A percentile compares a stretch with the other conserved stretches of the same genome.
phyloP scores from a whole-genome alignment of 2,888 invertebrate species.

The Apomyelois bistriatella region DNA sequence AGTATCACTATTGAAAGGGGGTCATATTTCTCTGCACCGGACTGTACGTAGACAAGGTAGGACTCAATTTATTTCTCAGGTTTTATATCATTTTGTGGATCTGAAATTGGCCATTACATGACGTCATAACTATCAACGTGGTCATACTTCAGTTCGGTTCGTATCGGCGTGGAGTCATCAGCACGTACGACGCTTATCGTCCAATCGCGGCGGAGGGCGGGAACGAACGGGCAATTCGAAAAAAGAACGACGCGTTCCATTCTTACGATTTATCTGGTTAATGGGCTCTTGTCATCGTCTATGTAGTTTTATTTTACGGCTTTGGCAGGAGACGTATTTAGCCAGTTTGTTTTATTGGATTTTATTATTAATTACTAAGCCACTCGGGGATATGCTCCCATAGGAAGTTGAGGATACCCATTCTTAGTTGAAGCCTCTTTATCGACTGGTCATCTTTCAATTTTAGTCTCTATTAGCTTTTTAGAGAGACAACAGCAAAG shows the following conservation, averaged over 20 bases:
- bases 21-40: no score
- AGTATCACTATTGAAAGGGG: no score
- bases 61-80: slow-evolving; percentile 5
- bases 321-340: not conserved
- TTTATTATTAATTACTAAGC: not conserved
- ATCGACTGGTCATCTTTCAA: no score
- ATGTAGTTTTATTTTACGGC: not conserved
- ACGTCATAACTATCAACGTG: slow-evolving; percentile 6
- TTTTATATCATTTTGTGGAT: slow-evolving; percentile 4
- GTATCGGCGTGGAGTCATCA: slow-evolving; percentile 26
- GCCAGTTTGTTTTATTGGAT: not conserved
- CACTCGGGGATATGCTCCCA: no score
- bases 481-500: no score
- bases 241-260: slow-evolving; percentile 24
- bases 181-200: slow-evolving; percentile 25
- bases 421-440: no score
- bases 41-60: not conserved
- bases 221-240: slow-evolving; percentile 22
- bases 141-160: slow-evolving; percentile 3
- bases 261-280: slow-evolving; percentile 23
- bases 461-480: no score
- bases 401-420: no score
- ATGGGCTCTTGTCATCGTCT: slow-evolving; percentile 25
- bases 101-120: slow-evolving; percentile 9
- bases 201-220: slow-evolving; percentile 29